phyloP scores from a whole-genome alignment of 2,797 vertebrate species.

The Scleropages formosus region DNA sequence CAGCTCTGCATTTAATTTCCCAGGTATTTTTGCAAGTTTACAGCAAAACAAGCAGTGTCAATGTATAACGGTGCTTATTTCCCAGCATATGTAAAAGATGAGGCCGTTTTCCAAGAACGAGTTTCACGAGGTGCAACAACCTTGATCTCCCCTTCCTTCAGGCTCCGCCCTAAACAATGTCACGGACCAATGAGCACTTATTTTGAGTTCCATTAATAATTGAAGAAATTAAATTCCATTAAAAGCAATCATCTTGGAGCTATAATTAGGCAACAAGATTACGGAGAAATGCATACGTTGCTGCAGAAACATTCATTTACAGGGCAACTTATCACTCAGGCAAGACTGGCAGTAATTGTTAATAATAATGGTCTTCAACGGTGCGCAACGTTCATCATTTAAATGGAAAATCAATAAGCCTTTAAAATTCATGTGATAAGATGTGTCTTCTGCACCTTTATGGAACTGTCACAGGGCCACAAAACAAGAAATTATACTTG shows the following conservation, averaged over 20 bases:
- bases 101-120: too few relatives aligned
- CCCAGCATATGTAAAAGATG: too few relatives aligned
- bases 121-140: constrained; percentile 8
- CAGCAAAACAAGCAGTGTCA: too few relatives aligned
- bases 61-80: too few relatives aligned
- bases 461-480: not conserved
- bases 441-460: not conserved
- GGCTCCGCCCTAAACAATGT: constrained; percentile 2
- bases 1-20: too few relatives aligned
- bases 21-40: too few relatives aligned
- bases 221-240: constrained; percentile 6
- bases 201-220: constrained; percentile 9
- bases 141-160: constrained; percentile 1
- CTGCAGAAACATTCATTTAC: constrained; percentile 9
- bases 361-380: not conserved
- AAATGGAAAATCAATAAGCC: constrained; percentile 18
- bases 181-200: constrained; percentile 4
- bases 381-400: constrained; percentile 5
- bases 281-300: not conserved
- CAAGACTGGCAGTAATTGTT: constrained; percentile 17
- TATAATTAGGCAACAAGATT: constrained; percentile 15
- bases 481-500: too few relatives aligned
- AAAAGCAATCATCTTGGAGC: constrained; percentile 21
- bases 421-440: constrained; percentile 13
- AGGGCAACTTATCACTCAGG: constrained; percentile 14